Evolutionary conservation across 2,888 invertebrate genomes (phyloP).

Genomic region (Cantharis lateralis): DNA sequence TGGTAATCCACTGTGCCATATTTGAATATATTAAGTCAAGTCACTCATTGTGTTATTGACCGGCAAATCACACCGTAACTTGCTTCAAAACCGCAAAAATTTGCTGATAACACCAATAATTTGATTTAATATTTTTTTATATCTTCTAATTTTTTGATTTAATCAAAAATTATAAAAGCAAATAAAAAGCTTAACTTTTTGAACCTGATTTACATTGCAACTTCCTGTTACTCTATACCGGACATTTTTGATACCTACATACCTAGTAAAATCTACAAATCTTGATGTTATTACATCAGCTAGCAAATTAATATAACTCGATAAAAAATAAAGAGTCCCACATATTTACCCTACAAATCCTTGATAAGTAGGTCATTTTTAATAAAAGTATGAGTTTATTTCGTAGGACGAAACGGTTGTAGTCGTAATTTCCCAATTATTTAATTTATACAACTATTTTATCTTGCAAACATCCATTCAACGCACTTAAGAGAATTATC

Average conservation of each 20-base stretch:
- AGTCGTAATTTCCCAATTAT: slow-evolving; percentile 5
- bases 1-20: too few species aligned
- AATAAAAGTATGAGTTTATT: slow-evolving; percentile 4
- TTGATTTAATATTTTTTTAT: too few species aligned
- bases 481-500: not conserved
- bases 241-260: not conserved
- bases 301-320: not conserved
- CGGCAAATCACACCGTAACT: too few species aligned
- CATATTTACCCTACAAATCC: not conserved
- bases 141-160: too few species aligned
- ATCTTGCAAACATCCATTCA: slow-evolving; percentile 2
- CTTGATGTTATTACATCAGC: not conserved
- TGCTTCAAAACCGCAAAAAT: too few species aligned
- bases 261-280: not conserved
- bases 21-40: too few species aligned
- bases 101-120: too few species aligned
- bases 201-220: not conserved
- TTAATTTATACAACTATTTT: slow-evolving; percentile 3
- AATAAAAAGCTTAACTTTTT: too few species aligned
- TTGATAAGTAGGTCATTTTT: slow-evolving; percentile 1
- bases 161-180: too few species aligned
- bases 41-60: too few species aligned
- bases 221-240: not conserved
- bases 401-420: slow-evolving; percentile 1
- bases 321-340: not conserved